These are phyloP conservation scores for Hydrotaea cyrtoneurina DNA, from an alignment of 2,888 invertebrate genomes.

Conservation along the genomic window DNA sequence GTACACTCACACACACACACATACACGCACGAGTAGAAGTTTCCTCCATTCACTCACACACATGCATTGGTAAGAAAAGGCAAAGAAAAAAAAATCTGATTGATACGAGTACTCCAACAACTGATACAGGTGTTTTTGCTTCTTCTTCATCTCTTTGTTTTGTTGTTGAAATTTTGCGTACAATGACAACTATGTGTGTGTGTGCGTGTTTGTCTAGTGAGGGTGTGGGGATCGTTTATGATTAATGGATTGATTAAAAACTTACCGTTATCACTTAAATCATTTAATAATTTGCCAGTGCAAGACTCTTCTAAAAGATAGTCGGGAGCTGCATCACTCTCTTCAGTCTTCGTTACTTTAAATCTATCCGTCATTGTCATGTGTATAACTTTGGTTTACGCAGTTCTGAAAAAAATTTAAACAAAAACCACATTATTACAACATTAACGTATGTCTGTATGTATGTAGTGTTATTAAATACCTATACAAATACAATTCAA, in stretches of 20 bases:
- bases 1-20: no score
- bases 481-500: no score
- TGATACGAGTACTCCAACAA: background rate
- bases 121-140: conserved; percentile 26
- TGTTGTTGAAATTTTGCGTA: background rate
- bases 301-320: conserved; percentile 77
- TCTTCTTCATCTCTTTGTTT: background rate
- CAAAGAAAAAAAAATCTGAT: background rate
- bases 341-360: conserved; percentile 78
- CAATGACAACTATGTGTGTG: no score
- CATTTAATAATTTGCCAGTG: conserved; percentile 76
- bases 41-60: no score
- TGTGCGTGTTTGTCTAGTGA: background rate
- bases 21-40: no score
- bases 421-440: conserved; percentile 21
- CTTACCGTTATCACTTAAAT: conserved; percentile 73
- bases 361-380: conserved; percentile 78
- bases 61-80: no score
- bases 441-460: background rate
- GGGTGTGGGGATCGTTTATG: no score
- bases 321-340: conserved; percentile 73
- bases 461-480: no score
- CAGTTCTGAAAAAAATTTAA: conserved; percentile 30
- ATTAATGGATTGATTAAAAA: conserved; percentile 1
- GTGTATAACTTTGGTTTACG: conserved; percentile 43